Percentiles rank a stretch among this genome's conserved stretches.
Conservation (phyloP, 2,113 vertebrate genomes). For the Bubo scandiacus region DNA sequence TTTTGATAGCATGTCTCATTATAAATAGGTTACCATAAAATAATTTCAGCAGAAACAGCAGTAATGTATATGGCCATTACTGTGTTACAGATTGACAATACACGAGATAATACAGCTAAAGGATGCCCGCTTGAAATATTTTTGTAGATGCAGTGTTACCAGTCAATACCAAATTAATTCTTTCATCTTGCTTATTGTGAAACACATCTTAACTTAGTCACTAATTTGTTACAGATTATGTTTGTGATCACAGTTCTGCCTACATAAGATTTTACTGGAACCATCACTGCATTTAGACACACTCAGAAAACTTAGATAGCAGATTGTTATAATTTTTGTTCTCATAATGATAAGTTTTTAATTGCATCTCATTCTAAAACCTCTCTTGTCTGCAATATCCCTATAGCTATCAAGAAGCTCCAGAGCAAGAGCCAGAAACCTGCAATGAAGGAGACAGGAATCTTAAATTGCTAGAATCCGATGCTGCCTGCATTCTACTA, state of each 20-base stretch:
- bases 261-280: neutral
- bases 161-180: neutral
- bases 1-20: constrained; percentile 9
- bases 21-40: constrained; percentile 3
- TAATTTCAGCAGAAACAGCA: constrained; percentile 13
- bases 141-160: neutral
- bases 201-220: neutral
- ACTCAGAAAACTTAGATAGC: neutral
- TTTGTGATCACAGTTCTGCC: neutral
- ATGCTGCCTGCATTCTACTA: neutral
- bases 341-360: neutral
- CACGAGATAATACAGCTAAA: neutral
- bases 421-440: constrained; percentile 23
- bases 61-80: neutral
- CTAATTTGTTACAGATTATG: neutral
- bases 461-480: neutral
- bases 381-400: neutral
- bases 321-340: neutral
- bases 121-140: neutral
- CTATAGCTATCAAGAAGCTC: constrained; percentile 4
- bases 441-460: constrained; percentile 17
- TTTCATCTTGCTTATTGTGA: neutral
- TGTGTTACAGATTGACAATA: neutral
- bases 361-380: neutral
- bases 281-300: neutral